phyloP scores from a whole-genome alignment of 2,888 invertebrate species.

The Trilocha varians region DNA sequence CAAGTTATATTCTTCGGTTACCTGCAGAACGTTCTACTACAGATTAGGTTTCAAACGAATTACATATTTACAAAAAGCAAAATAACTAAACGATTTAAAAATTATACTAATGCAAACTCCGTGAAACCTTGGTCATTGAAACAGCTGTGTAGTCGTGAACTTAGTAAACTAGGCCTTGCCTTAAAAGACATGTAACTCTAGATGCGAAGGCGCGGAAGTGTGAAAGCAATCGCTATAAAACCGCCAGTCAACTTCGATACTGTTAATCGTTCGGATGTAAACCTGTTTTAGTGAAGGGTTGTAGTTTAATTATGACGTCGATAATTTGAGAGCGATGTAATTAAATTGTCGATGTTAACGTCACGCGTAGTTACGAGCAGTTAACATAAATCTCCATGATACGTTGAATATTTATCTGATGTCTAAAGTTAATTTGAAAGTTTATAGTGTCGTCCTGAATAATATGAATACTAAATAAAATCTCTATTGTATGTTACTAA shows the following conservation, averaged over 20 bases:
- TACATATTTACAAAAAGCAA: no score
- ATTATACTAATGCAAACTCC: no score
- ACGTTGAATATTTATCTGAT: background rate
- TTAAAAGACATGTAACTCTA: background rate
- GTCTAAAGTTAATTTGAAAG: background rate
- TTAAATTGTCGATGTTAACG: background rate
- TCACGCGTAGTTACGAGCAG: background rate
- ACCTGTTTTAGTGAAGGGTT: background rate
- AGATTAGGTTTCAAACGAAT: no score
- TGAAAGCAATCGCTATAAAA: constrained; percentile 12
- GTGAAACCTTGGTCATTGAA: no score
- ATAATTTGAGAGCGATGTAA: background rate
- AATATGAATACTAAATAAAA: no score
- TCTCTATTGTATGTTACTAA: no score
- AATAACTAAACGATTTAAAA: no score
- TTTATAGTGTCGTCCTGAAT: no score
- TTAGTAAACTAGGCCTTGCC: background rate
- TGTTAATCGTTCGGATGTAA: background rate
- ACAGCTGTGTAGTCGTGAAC: background rate
- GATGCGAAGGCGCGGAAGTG: constrained; percentile 8
- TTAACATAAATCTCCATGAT: background rate
- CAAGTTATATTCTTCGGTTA: no score
- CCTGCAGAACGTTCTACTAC: no score
- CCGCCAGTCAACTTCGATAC: no score
- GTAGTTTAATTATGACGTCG: background rate